Evolutionary conservation across 2,113 vertebrate species (phyloP).

Genomic region (Hepsetus odoe): DNA sequence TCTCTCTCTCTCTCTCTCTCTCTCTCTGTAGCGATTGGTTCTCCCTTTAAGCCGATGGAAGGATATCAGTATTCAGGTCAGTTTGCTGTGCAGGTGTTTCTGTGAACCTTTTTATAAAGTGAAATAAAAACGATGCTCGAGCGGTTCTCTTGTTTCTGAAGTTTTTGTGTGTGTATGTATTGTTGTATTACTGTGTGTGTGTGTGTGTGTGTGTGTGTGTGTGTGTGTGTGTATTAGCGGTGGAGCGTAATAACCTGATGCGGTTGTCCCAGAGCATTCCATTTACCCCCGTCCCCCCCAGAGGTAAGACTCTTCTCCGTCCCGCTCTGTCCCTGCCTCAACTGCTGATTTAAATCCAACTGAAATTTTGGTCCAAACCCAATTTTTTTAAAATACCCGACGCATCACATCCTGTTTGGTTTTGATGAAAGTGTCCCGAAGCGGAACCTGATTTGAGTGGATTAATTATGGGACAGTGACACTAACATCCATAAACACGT

Average conservation of each 20-base stretch:
- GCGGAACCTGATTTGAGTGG: no score
- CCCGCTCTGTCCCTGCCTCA: neutral
- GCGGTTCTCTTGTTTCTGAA: neutral
- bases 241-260: conserved; percentile 99
- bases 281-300: conserved; percentile 95
- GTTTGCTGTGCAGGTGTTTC: conserved; percentile 1
- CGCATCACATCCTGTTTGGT: no score
- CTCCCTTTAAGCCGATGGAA: conserved; percentile 97
- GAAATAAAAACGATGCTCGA: no score
- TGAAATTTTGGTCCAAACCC: no score
- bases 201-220: conserved; percentile 51
- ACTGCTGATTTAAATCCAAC: no score
- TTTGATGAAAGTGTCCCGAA: no score
- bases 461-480: no score
- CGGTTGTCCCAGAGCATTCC: conserved; percentile 96
- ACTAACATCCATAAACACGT: no score
- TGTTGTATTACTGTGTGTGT: conserved; percentile 40
- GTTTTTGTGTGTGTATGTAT: conserved; percentile 16
- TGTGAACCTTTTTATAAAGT: neutral
- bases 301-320: conserved; percentile 81
- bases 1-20: conserved; percentile 35
- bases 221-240: conserved; percentile 77
- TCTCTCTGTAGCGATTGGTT: conserved; percentile 85
- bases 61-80: conserved; percentile 96
- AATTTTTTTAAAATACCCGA: no score